These are phyloP conservation scores for Poecilus cupreus DNA, from an alignment of 2,888 invertebrate species.

Conservation along the genomic window DNA sequence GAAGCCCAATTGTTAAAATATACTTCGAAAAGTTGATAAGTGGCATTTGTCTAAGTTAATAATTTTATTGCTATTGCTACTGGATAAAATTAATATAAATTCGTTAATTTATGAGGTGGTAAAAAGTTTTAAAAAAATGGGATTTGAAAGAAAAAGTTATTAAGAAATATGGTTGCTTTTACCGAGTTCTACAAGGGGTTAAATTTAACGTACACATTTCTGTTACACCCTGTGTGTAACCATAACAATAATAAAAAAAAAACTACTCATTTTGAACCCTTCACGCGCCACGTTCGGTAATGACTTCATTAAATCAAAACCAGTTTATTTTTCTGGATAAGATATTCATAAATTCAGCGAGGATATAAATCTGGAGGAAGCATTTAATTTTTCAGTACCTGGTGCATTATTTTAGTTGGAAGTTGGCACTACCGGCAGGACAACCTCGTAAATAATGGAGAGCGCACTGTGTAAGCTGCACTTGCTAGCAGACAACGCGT, in stretches of 20 bases:
- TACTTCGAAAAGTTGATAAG: no score
- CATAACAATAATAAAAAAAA: neutral
- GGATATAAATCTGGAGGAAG: slow-evolving; percentile 6
- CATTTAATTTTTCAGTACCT: slow-evolving; percentile 38
- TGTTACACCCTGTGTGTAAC: no score
- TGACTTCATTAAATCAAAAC: slow-evolving; percentile 28
- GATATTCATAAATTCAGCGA: slow-evolving; percentile 3
- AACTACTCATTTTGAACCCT: neutral
- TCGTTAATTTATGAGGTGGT: no score
- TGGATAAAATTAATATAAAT: no score
- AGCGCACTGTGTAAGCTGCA: neutral
- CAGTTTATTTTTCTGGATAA: neutral
- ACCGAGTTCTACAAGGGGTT: no score
- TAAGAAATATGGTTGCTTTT: no score
- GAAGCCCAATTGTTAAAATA: no score
- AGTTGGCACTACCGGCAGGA: slow-evolving; percentile 37
- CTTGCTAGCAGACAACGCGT: neutral
- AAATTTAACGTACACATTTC: no score
- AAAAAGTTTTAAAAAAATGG: no score
- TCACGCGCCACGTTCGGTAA: neutral
- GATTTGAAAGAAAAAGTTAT: no score
- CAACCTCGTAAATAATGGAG: slow-evolving; percentile 20
- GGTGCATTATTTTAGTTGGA: slow-evolving; percentile 10
- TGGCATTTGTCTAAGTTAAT: no score
- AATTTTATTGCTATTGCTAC: no score